Evolutionary conservation across 2,888 invertebrate species (phyloP).

Genomic region (Sinhomidia bicolor): DNA sequence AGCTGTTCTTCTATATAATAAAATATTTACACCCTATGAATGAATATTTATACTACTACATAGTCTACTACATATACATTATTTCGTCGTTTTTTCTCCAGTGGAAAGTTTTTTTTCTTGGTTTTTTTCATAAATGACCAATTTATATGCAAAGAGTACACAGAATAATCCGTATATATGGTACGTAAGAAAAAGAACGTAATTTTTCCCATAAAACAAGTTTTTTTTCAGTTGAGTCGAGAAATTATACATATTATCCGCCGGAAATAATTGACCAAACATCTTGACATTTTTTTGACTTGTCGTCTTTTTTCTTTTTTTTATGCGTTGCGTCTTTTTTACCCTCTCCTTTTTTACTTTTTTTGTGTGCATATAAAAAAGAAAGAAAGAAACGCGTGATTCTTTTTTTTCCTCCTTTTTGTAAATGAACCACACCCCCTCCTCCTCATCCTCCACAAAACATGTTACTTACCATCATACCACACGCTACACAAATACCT

Average conservation of each 20-base stretch:
- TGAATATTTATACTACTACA: constrained; percentile 26
- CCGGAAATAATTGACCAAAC: too few relatives aligned
- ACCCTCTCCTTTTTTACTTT: not conserved
- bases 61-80: constrained; percentile 14
- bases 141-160: constrained; percentile 69
- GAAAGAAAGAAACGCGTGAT: too few relatives aligned
- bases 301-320: too few relatives aligned
- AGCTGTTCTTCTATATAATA: constrained; percentile 21
- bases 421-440: constrained; percentile 77
- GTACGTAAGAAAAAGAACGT: not conserved
- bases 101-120: too few relatives aligned
- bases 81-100: constrained; percentile 45
- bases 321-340: not conserved
- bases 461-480: constrained; percentile 96
- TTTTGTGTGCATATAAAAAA: not conserved
- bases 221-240: too few relatives aligned
- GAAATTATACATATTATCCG: not conserved
- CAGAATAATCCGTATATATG: not conserved
- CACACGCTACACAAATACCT: constrained; percentile 99
- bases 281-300: too few relatives aligned
- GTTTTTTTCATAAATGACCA: constrained; percentile 63
- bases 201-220: not conserved
- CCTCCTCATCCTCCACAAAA: too few relatives aligned
- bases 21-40: constrained; percentile 23
- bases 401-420: too few relatives aligned